phyloP scores from a whole-genome alignment of 2,113 vertebrate species.

The Dipodomys ordii region DNA sequence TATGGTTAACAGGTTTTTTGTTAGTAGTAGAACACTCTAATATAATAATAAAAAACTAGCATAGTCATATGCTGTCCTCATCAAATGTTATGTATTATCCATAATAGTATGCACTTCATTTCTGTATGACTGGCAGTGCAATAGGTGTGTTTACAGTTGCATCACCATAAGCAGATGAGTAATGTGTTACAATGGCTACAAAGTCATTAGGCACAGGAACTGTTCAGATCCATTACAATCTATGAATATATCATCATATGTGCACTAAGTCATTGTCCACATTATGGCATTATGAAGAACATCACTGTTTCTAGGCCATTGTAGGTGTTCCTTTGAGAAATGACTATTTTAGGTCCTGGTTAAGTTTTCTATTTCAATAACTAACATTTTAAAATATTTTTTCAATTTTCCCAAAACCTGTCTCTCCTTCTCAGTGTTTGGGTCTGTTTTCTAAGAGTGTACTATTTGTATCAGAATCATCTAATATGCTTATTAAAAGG shows the following conservation, averaged over 20 bases:
- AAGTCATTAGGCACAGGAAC: not conserved
- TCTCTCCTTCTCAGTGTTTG: too few species aligned
- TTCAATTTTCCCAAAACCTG: too few species aligned
- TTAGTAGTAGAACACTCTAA: not conserved
- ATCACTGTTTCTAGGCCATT: too few species aligned
- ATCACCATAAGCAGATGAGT: not conserved
- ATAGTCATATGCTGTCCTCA: not conserved
- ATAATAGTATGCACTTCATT: not conserved
- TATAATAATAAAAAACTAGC: not conserved
- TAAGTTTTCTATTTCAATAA: too few species aligned
- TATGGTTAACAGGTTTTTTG: not conserved
- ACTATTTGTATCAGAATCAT: not conserved
- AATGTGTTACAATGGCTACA: not conserved
- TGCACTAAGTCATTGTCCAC: accelerated
- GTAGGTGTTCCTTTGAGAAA: too few species aligned
- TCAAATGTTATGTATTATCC: not conserved
- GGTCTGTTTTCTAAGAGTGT: not conserved
- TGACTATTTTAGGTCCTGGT: too few species aligned
- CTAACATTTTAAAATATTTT: too few species aligned
- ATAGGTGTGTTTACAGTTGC: not conserved
- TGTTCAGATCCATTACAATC: not conserved
- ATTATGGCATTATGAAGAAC: not conserved
- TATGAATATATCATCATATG: not conserved
- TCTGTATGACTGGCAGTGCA: not conserved
- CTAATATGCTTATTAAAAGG: not conserved